Conservation (phyloP, 1,140 invertebrate species). For the Cotesia glomerata region DNA sequence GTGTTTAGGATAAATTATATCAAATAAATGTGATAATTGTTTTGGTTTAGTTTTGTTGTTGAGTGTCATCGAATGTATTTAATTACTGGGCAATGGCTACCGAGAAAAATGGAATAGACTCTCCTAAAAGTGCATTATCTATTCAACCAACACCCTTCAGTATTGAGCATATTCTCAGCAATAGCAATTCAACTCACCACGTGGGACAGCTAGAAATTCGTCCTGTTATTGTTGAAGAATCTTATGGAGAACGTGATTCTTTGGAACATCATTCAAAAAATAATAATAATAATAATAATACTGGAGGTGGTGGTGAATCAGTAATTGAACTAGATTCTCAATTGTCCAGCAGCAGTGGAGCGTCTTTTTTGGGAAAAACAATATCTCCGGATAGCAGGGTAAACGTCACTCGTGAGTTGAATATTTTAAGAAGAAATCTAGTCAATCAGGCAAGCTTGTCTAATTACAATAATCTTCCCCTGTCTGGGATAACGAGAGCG, state of each 20-base stretch:
- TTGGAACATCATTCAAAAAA: neutral
- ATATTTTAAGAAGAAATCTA: conserved; percentile 51
- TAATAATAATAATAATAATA: conserved; percentile 13
- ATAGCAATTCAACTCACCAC: conserved; percentile 46
- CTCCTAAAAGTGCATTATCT: conserved; percentile 45
- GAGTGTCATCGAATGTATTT: neutral
- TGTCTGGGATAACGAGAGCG: conserved; percentile 34
- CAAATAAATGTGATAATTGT: no score
- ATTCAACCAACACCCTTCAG: conserved; percentile 58
- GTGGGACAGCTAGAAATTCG: conserved; percentile 25
- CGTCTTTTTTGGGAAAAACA: conserved; percentile 41
- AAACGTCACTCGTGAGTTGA: conserved; percentile 51
- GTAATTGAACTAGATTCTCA: conserved; percentile 26
- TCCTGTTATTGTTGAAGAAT: conserved; percentile 1
- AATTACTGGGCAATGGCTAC: conserved; percentile 29
- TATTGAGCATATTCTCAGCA: conserved; percentile 58
- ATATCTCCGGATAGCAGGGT: conserved; percentile 43
- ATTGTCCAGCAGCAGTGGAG: conserved; percentile 16
- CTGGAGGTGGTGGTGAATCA: conserved; percentile 18
- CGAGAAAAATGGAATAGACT: conserved; percentile 42
- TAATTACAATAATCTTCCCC: conserved; percentile 42
- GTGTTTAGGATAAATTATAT: no score
- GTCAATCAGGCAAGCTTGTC: conserved; percentile 50
- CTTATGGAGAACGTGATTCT: conserved; percentile 14
- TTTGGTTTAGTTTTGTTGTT: neutral